phyloP scores from a whole-genome alignment of 2,113 vertebrate genomes.

The Trogon melanurus region DNA sequence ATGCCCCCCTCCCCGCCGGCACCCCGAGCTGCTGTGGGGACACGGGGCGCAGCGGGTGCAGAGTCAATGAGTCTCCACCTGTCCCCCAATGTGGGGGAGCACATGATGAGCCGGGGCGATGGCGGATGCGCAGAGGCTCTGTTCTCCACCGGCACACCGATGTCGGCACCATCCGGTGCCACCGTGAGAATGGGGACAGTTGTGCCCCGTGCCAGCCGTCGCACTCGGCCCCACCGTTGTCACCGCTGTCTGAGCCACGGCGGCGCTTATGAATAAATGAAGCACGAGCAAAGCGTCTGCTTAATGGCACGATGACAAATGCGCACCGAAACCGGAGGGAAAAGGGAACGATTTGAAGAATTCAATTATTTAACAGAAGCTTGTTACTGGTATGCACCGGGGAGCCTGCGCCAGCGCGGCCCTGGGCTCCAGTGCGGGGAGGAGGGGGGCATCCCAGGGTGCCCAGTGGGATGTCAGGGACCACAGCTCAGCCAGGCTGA shows the following conservation, averaged over 20 bases:
- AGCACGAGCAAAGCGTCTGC: constrained; percentile 46
- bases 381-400: not conserved
- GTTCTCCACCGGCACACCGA: rapidly evolving
- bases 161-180: not conserved
- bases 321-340: constrained; percentile 12
- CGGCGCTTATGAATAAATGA: constrained; percentile 48
- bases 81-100: rapidly evolving
- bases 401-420: not conserved
- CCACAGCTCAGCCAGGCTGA: rapidly evolving
- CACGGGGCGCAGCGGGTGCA: rapidly evolving
- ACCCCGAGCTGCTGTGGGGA: not conserved
- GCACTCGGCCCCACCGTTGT: not conserved
- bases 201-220: not conserved
- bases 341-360: constrained; percentile 56
- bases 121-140: not conserved
- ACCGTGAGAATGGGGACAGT: not conserved
- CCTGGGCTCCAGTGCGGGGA: rapidly evolving
- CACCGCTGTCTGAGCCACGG: not conserved
- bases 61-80: rapidly evolving
- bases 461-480: rapidly evolving
- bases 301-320: constrained; percentile 61
- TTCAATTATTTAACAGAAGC: constrained; percentile 62
- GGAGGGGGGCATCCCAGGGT: rapidly evolving
- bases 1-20: not conserved
- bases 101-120: rapidly evolving